phyloP scores from a whole-genome alignment of 2,888 invertebrate species.

The Bedellia somnulentella region DNA sequence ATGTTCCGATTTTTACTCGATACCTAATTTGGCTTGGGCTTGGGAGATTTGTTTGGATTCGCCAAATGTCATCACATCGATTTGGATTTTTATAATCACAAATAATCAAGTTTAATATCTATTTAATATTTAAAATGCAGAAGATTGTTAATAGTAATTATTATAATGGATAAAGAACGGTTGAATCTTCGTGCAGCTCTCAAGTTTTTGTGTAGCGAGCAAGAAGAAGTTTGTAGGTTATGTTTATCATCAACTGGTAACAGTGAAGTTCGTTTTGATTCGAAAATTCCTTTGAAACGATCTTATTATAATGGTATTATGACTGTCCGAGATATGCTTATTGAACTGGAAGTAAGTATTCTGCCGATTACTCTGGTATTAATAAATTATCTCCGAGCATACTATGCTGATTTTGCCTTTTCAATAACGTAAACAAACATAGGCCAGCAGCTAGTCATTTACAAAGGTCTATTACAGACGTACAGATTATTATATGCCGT shows the following conservation, averaged over 20 bases:
- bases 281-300: conserved; percentile 18
- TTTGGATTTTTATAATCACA: too few species aligned
- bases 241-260: conserved; percentile 25
- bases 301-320: conserved; percentile 22
- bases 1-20: too few species aligned
- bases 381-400: neutral
- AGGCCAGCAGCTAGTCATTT: too few species aligned
- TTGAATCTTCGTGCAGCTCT: conserved; percentile 19
- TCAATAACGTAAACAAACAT: neutral
- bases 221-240: conserved; percentile 35
- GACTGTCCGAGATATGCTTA: conserved; percentile 25
- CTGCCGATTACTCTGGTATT: neutral
- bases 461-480: too few species aligned
- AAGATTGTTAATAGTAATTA: too few species aligned
- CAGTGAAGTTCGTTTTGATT: conserved; percentile 20
- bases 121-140: too few species aligned
- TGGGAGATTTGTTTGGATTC: too few species aligned
- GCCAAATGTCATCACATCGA: too few species aligned
- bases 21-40: too few species aligned
- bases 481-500: too few species aligned
- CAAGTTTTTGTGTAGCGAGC: conserved; percentile 26
- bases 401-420: neutral
- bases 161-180: too few species aligned
- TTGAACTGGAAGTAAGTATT: conserved; percentile 24
- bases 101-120: too few species aligned